phyloP scores from a whole-genome alignment of 2,113 vertebrate genomes.

The Neopipo cinnamomea region DNA sequence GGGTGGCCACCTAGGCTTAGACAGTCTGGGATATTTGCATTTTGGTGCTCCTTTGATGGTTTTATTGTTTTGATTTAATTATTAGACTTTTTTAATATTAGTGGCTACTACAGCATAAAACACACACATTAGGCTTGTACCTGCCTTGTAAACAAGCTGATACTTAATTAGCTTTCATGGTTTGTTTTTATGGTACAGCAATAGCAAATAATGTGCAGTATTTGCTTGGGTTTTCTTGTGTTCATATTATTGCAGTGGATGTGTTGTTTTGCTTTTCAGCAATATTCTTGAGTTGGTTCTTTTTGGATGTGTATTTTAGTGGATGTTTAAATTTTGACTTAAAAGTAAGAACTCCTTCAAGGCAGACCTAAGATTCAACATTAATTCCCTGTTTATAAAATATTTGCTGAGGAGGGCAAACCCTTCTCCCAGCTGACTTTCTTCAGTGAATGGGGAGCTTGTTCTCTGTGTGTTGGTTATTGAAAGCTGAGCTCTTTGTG shows the following conservation, averaged over 20 bases:
- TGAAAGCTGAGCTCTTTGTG: constrained; percentile 60
- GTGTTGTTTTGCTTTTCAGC: not conserved
- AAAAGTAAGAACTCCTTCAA: constrained; percentile 49
- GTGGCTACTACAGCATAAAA: not conserved
- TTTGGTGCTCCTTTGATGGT: constrained; percentile 44
- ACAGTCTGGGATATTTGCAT: not conserved
- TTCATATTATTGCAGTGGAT: not conserved
- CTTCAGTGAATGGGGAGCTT: constrained; percentile 54
- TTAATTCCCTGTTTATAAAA: constrained; percentile 57
- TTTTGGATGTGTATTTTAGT: constrained; percentile 33
- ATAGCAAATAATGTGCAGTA: constrained; percentile 17
- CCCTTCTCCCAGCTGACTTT: constrained; percentile 42
- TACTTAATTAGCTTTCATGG: constrained; percentile 42
- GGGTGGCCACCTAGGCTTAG: constrained; percentile 24
- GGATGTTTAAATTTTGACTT: constrained; percentile 50
- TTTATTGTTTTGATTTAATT: constrained; percentile 47
- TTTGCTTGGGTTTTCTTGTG: not conserved
- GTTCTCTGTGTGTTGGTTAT: constrained; percentile 42
- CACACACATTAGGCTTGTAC: not conserved
- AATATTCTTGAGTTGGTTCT: constrained; percentile 21
- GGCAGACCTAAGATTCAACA: constrained; percentile 10
- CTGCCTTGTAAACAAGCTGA: not conserved
- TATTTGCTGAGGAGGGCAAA: constrained; percentile 59
- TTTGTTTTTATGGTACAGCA: not conserved
- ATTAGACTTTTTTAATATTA: constrained; percentile 34